phyloP scores from a whole-genome alignment of 2,888 invertebrate genomes.

The Synergus laeviventris region DNA sequence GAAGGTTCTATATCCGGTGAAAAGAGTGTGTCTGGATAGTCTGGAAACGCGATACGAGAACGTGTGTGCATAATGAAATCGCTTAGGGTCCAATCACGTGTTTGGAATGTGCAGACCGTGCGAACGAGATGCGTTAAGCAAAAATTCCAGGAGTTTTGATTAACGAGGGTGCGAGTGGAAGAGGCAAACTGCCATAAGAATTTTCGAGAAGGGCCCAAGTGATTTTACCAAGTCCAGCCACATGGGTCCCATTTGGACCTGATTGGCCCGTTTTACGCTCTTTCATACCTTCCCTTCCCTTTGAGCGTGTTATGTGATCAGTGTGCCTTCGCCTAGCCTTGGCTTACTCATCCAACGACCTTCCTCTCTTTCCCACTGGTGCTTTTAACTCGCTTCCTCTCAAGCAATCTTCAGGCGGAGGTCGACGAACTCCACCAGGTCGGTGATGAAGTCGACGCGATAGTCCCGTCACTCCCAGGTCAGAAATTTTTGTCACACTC shows the following conservation, averaged over 20 bases:
- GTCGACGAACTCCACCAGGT: slow-evolving; percentile 9
- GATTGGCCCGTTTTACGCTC: not conserved
- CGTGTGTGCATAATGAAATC: slow-evolving; percentile 10
- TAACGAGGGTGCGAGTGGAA: slow-evolving; percentile 14
- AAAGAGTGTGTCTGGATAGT: slow-evolving; percentile 14
- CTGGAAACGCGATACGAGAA: slow-evolving; percentile 9
- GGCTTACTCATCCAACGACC: slow-evolving; percentile 60
- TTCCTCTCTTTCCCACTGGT: slow-evolving; percentile 47
- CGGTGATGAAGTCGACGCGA: slow-evolving; percentile 5
- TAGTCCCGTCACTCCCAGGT: slow-evolving; percentile 8
- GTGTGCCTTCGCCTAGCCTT: slow-evolving; percentile 49
- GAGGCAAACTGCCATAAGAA: not conserved
- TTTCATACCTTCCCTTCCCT: not conserved
- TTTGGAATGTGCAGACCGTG: slow-evolving; percentile 32
- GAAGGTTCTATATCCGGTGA: slow-evolving; percentile 20
- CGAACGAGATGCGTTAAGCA: slow-evolving; percentile 19
- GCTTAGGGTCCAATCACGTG: slow-evolving; percentile 3
- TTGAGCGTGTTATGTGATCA: not conserved
- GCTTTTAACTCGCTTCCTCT: slow-evolving; percentile 18
- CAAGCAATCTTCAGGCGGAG: slow-evolving; percentile 1
- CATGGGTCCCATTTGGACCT: not conserved
- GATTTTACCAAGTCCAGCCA: not conserved
- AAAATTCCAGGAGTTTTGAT: slow-evolving; percentile 31
- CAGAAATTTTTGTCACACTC: slow-evolving; percentile 34
- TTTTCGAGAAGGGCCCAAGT: slow-evolving; percentile 7